Base-by-base conservation (phyloP, 2,888 invertebrate genomes). In the Cephus spinipes region DNA sequence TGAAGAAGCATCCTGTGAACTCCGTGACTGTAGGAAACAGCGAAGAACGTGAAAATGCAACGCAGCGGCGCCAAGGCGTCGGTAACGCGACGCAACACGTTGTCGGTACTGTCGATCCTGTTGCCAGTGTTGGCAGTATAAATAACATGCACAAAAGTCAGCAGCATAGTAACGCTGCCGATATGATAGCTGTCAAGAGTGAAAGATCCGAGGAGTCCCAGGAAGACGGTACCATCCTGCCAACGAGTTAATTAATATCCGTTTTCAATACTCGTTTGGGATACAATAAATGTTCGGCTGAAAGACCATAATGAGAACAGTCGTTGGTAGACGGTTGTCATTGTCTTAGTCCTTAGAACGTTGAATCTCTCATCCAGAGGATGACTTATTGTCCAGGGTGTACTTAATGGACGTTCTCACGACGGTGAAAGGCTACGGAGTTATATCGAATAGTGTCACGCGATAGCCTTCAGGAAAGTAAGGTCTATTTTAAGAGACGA, bases 1-100 rank as follows among this genome's bases (percentile, higher is more conserved):
- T 91, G 91, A 91, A 91, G 79, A 91, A 90, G 79, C 91, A 91
- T 82, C 85, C 88, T 73, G 85, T 87, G 71, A 85, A 83, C 73
- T 82, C 83, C 33, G 23, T 55, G 55, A 9, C 55, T 9, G 23
- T 55, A 23, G 55, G 55, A 9, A 82, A 81, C 12, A 76, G 79
- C 33, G 84, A 83, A 78, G 82, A 81, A 73, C 85, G 87, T 77
- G 81, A 86, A 74, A 87, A 85, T 55, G 69, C 69, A 73, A 23
- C 55, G 55, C 55, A 55, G 23, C 55, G 55, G 23, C 55, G 55
- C 55, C 84, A 85, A 74, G 82, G 80, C 71, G 82, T 82, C 69
- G 83, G 81, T 68, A 35, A 68, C 80, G 35, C 85, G 69, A 80
- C 40, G 40, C 40, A 23, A 23, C 40, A 76, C 79, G n/a, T 77